Base-by-base conservation (phyloP, 2,113 vertebrate species). In the Delphinus delphis region DNA sequence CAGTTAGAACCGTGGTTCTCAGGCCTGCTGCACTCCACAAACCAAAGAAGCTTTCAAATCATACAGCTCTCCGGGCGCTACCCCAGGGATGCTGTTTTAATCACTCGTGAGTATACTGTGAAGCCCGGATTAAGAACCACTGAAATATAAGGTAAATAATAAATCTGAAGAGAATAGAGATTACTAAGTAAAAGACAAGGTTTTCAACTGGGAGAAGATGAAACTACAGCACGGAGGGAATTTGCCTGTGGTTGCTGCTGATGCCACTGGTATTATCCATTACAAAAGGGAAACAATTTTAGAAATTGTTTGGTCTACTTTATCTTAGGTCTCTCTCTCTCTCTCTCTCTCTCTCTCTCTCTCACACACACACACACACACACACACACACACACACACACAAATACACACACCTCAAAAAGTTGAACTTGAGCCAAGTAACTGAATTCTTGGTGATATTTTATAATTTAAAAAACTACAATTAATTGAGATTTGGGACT, bases 1-100 rank as follows among this genome's bases (percentile, higher is more conserved):
- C 15, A 53, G 13, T 13, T 0, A 7, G 0, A 28, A 74, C 21
- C 8, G 4, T 0, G 1, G 28, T 21, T 38, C 68, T 63, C 76
- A 36, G 71, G 36, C 58, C 83, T 25, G 21, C 38, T 3, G 9
- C 31, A 11, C 15, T 15, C 20, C 47, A 28, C 17, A 44, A 15
- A 55, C 23, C 70, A 38, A 33, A 38, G 77, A 50, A 15, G 44
- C 33, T n/a, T 62, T 33, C 38, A 58, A 36, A 26, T 1, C 60
- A 11, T 1, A 26, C 14, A 31, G n/a, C 9, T 65, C 60, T 50
- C 73, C 3, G 5, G 8, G 25, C 2, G 1, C 38, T n/a, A 8
- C 31, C 25, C 58, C 4, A 8, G 62, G 47, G 17, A 18, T 5
- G 31, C 62, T 47, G 31, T 15, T 23, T 38, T 31, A 58, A 47